Base-by-base conservation (phyloP, 2,113 vertebrate genomes). In the Phyllostomus hastatus region DNA sequence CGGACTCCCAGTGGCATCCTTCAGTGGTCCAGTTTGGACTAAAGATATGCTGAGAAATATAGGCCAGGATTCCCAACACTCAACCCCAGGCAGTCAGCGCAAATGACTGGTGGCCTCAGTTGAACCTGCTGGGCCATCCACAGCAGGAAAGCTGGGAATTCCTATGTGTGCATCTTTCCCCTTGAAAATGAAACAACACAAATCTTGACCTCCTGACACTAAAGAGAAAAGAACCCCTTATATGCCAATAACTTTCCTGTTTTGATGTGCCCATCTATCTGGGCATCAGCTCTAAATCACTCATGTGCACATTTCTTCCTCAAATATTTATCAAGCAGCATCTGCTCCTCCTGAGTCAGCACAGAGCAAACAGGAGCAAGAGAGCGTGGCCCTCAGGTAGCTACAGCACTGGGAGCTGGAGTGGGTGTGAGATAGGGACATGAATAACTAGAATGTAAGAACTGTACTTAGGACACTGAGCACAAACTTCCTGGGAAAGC, bases 301-400 rank as follows among this genome's bases (percentile, higher is more conserved):
- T 46, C 38, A 0, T 1, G 7, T 20, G 31, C 59, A 66, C 48
- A 86, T 10, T 79, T 70, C 10, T 9, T 69, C 72, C 7, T 64
- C 91, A 72, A 75, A 82, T 73, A 84, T 67, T 96, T 50, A 90
- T 88, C 0, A 19, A 59, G 46, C 50, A 31, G 70, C 54, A 66
- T 73, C 57, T 59, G 67, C 35, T 57, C 15, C 50, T 20, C 0
- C 3, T 67, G 70, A 66, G 79, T 93, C 89, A 93, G 64, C 54
- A 8, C 1, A 16, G 50, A 26, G 73, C 86, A 85, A 72, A 87
- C 17, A 24, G 10, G 26, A 46, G 52, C 5, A 19, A n/a, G 46
- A 59, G 17, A 31, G 52, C 0, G 0, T 19, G 4, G 17, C 17
- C 35, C n/a, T 31, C 10, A 5, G 38, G 75, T 14, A 73, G 43